phyloP scores from a whole-genome alignment of 2,797 vertebrate species.

The Chrysolophus pictus region DNA sequence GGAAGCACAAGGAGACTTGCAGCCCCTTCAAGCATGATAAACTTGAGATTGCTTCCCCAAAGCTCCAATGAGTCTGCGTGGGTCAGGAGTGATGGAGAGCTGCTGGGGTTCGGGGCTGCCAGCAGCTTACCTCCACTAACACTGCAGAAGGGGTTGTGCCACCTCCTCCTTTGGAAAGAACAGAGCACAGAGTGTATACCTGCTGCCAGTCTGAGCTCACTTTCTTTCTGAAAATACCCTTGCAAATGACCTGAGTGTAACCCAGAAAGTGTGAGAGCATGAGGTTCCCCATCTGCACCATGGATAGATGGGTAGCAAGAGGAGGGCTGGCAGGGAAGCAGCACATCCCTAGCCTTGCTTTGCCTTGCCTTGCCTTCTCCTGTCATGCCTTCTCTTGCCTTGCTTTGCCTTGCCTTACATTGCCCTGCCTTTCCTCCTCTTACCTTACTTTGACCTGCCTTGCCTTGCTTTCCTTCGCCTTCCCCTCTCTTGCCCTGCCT shows the following conservation, averaged over 20 bases:
- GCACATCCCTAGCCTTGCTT: neutral
- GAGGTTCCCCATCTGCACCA: neutral
- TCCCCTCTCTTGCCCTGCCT: neutral
- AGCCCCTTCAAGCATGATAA: conserved; percentile 77
- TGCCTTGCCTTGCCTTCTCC: neutral
- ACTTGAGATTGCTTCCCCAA: conserved; percentile 75
- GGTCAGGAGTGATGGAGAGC: conserved; percentile 46
- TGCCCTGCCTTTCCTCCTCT: too few species aligned
- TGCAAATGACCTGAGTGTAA: neutral
- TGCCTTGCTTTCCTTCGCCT: neutral
- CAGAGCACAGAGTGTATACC: neutral
- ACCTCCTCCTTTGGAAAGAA: neutral
- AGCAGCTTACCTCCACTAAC: neutral
- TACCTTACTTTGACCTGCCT: neutral
- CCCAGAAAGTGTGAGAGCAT: neutral
- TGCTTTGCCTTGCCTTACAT: neutral
- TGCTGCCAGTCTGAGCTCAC: neutral
- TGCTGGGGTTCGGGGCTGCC: neutral
- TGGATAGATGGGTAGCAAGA: neutral
- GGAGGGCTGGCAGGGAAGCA: neutral
- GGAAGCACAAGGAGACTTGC: conserved; percentile 66
- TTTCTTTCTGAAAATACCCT: accelerated
- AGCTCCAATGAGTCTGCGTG: conserved; percentile 73
- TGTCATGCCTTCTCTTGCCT: neutral
- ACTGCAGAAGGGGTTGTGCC: neutral